Base-by-base conservation (phyloP, 2,797 vertebrate genomes). In the Pogoniulus pusillus region DNA sequence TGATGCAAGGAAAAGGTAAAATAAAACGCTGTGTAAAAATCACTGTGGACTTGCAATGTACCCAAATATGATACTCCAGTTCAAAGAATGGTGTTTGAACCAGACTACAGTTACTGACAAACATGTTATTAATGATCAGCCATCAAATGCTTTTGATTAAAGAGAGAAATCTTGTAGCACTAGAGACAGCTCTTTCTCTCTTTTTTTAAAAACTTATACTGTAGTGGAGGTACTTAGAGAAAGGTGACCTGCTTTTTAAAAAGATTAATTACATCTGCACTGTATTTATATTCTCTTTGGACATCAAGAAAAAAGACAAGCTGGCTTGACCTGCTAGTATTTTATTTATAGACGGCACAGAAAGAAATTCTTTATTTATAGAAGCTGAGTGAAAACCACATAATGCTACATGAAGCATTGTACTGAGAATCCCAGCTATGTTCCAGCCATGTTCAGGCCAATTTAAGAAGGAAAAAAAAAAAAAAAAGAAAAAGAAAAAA, bases 91-190 rank as follows among this genome's bases (percentile, higher is more conserved):
- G 73, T 90, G 93, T 95, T 94, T 94, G 95, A 96, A 96, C 87
- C 53, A 95, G 96, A 93, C 85, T 96, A 90, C 70, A 87, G 92
- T 97, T 97, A 97, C 95, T 94, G 94, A 96, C 94, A 97, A 96
- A 96, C 78, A 87, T 87, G 57, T 97, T 97, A 97, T 96, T 96
- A 96, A 96, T 93, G 96, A 93, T 87, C 91, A 79, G 77, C 87
- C 78, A 95, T 97, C 96, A 95, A 97, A 88, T 96, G 96, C 92
- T 97, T 97, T 96, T 96, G 94, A 97, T 97, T 97, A 97, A 96
- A 94, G 91, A 91, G 83, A 92, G 82, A 91, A 91, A 77, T 86
- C 63, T 64, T 89, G 82, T 74, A 73, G 62, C 65, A 69, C 49
- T 81, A 63, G 41, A 91, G 69, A 72, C 92, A 30, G 63, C 27